Evolutionary conservation across 1,140 invertebrate species (phyloP).

Genomic region (Daktulosphaira vitifoliae): DNA sequence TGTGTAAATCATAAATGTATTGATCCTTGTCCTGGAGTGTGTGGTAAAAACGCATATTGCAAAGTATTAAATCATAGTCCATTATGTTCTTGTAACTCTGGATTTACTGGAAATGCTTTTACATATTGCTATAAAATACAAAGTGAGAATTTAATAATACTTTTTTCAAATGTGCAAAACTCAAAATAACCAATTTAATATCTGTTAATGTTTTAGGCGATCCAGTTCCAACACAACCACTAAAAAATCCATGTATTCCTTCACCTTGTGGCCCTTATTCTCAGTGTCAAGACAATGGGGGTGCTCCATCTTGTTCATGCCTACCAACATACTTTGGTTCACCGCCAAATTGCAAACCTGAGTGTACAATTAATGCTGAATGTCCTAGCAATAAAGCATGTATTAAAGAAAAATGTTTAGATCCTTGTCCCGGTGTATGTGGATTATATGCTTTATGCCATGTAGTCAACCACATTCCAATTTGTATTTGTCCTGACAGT

Average conservation of each 20-base stretch:
- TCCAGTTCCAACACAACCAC: constrained; percentile 35
- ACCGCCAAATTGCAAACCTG: constrained; percentile 61
- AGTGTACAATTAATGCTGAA: constrained; percentile 63
- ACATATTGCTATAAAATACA: constrained; percentile 45
- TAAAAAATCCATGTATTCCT: constrained; percentile 46
- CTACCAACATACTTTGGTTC: constrained; percentile 51
- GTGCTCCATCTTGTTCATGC: constrained; percentile 50
- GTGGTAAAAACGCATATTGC: constrained; percentile 50
- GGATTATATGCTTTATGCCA: constrained; percentile 53
- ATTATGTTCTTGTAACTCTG: constrained; percentile 45
- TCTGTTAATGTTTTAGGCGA: constrained; percentile 3
- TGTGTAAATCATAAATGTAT: constrained; percentile 48
- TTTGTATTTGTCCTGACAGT: constrained; percentile 50
- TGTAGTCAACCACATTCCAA: constrained; percentile 50
- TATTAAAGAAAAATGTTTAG: constrained; percentile 59
- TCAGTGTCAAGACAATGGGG: constrained; percentile 48
- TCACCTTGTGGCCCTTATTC: constrained; percentile 52
- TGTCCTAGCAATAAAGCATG: constrained; percentile 62
- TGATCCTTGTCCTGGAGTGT: constrained; percentile 50
- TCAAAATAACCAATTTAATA: neutral
- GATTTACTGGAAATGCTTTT: constrained; percentile 50
- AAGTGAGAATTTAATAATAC: constrained; percentile 41
- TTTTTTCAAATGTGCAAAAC: no score
- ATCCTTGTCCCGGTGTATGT: constrained; percentile 66
- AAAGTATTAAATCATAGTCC: constrained; percentile 48